Evolutionary conservation across 1,140 invertebrate genomes (phyloP).

Genomic region (Dinoponera quadriceps): DNA sequence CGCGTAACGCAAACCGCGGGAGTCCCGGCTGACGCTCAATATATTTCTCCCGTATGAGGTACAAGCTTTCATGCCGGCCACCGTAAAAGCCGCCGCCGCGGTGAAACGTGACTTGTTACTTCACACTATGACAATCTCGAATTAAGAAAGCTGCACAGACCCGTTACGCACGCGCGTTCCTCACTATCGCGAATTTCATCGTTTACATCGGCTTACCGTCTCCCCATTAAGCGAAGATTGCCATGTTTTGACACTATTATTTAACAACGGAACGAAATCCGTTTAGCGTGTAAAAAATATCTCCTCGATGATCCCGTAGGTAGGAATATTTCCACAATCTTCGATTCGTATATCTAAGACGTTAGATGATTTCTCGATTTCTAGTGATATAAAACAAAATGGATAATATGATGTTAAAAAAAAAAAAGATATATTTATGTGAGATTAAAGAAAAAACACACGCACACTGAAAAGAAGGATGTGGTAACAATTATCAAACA

Average conservation of each 20-base stretch:
- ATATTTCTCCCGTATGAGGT: conserved; percentile 54
- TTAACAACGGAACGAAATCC: neutral
- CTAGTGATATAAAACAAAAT: too few relatives aligned
- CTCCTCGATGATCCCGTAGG: neutral
- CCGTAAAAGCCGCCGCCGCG: conserved; percentile 31
- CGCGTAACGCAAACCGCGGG: conserved; percentile 60
- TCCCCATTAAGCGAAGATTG: neutral
- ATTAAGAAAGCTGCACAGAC: conserved; percentile 50
- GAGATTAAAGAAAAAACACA: too few relatives aligned
- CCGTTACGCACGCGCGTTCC: conserved; percentile 31
- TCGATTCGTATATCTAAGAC: neutral
- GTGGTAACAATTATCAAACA: too few relatives aligned
- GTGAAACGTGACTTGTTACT: conserved; percentile 57
- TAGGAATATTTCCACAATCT: neutral
- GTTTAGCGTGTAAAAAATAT: neutral
- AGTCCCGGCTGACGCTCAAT: conserved; percentile 55
- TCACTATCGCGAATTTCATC: conserved; percentile 14
- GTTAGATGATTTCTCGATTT: neutral
- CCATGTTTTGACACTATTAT: conserved; percentile 18
- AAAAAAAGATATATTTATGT: too few relatives aligned
- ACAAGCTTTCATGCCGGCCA: conserved; percentile 53
- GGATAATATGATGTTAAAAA: too few relatives aligned
- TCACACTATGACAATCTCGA: conserved; percentile 57
- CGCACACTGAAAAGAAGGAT: too few relatives aligned
- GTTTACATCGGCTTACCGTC: conserved; percentile 1